phyloP scores from a whole-genome alignment of 2,113 vertebrate species.

The Rhipidura dahli region DNA sequence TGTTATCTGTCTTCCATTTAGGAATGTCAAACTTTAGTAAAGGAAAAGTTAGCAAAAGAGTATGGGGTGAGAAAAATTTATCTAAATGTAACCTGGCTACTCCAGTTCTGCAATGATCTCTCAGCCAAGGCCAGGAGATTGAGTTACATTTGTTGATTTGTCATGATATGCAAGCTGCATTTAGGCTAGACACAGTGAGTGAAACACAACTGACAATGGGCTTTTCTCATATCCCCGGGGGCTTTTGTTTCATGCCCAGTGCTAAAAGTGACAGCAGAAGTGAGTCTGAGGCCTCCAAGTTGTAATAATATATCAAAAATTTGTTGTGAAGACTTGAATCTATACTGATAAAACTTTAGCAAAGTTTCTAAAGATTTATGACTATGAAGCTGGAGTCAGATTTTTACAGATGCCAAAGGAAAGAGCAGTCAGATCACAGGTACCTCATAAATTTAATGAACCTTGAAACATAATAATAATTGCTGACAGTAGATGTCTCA shows the following conservation, averaged over 20 bases:
- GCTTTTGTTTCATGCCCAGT: not conserved
- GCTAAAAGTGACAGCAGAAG: not conserved
- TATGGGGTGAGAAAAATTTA: not conserved
- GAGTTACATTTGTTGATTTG: not conserved
- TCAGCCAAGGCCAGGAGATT: not conserved
- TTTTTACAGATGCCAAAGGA: not conserved
- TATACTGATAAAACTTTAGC: not conserved
- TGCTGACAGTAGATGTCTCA: not conserved
- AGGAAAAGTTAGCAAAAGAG: not conserved
- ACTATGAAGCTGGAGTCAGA: not conserved
- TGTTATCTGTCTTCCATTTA: rapidly evolving
- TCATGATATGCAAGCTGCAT: not conserved
- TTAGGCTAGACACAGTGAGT: not conserved
- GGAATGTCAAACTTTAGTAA: not conserved
- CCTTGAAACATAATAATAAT: not conserved
- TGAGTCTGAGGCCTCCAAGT: not conserved
- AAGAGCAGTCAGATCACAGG: not conserved
- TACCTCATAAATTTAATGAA: not conserved
- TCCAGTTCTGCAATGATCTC: not conserved
- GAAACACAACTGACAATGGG: not conserved
- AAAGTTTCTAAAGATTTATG: not conserved
- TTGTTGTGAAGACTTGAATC: not conserved
- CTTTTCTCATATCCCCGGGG: not conserved
- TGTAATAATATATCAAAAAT: not conserved
- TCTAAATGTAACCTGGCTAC: not conserved